Evolutionary conservation across 2,113 vertebrate species (phyloP).

Genomic region (Sciurus niger): DNA sequence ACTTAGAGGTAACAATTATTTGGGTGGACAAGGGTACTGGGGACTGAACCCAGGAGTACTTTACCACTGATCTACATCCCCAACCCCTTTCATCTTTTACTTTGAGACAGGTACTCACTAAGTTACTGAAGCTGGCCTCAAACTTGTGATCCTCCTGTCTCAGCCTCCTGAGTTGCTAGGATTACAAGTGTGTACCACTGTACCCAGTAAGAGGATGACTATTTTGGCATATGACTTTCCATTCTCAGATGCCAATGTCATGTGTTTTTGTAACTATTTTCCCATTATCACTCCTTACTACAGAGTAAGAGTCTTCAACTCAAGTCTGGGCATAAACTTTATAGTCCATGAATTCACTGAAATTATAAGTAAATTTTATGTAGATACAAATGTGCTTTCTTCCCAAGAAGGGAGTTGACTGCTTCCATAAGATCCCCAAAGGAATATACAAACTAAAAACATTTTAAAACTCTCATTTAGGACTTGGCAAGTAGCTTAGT

Average conservation of each 20-base stretch:
- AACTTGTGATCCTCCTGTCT: too few species aligned
- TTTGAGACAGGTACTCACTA: too few species aligned
- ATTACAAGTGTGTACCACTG: too few species aligned
- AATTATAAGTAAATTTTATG: not conserved
- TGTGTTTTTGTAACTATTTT: not conserved
- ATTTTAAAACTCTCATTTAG: slow-evolving; percentile 44
- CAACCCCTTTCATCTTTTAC: too few species aligned
- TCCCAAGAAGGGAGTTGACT: not conserved
- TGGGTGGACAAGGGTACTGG: too few species aligned
- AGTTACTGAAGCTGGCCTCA: too few species aligned
- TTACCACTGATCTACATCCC: too few species aligned
- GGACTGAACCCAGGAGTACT: too few species aligned
- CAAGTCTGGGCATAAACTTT: not conserved
- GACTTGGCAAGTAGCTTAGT: not conserved
- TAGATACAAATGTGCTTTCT: not conserved
- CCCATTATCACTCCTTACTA: not conserved
- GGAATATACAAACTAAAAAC: not conserved
- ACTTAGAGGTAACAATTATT: not conserved
- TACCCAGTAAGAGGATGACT: too few species aligned
- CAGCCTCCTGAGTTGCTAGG: too few species aligned
- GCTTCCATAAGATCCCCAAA: slow-evolving; percentile 21
- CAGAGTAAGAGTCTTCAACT: not conserved
- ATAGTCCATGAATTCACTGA: slow-evolving; percentile 9
- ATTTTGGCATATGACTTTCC: not conserved
- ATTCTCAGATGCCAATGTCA: not conserved